These are phyloP conservation scores for Dipodomys stephensi DNA, from an alignment of 2,113 vertebrate genomes.

Conservation along the genomic window DNA sequence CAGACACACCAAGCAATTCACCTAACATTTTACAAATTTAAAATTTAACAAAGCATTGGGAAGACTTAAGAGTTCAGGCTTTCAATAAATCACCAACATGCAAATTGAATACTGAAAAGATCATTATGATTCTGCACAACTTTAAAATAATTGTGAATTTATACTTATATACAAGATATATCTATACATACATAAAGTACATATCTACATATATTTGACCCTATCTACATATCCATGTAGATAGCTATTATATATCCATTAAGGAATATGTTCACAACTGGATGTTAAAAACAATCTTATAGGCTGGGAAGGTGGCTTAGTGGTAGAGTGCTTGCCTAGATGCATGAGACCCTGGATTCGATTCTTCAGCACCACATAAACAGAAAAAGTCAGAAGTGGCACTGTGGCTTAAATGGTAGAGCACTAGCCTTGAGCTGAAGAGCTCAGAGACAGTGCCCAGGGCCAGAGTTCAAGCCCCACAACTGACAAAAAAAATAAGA, in stretches of 20 bases:
- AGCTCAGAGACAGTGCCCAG: too few relatives aligned
- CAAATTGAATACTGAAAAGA: neutral
- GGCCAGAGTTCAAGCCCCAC: neutral
- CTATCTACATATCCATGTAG: neutral
- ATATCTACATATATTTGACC: neutral
- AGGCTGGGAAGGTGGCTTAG: too few relatives aligned
- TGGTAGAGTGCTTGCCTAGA: too few relatives aligned
- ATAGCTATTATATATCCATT: neutral
- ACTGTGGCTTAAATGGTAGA: too few relatives aligned
- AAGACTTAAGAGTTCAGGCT: neutral
- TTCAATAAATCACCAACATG: conserved; percentile 3
- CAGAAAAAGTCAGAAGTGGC: too few relatives aligned
- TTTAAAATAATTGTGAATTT: conserved; percentile 58
- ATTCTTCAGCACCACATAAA: too few relatives aligned
- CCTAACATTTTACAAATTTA: neutral
- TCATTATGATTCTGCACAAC: neutral
- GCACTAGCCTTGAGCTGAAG: too few relatives aligned
- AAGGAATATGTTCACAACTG: conserved; percentile 9
- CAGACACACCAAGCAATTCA: neutral
- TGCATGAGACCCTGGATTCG: too few relatives aligned
- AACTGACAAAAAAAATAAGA: too few relatives aligned
- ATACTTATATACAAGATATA: neutral
- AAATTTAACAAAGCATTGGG: conserved; percentile 5
- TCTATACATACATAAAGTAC: neutral
- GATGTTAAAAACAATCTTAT: neutral